Percentiles rank a stretch among this genome's conserved stretches.
These are phyloP conservation scores for Leptinotarsa peninsularis DNA, from an alignment of 2,888 invertebrate species.

Conservation along the genomic window DNA sequence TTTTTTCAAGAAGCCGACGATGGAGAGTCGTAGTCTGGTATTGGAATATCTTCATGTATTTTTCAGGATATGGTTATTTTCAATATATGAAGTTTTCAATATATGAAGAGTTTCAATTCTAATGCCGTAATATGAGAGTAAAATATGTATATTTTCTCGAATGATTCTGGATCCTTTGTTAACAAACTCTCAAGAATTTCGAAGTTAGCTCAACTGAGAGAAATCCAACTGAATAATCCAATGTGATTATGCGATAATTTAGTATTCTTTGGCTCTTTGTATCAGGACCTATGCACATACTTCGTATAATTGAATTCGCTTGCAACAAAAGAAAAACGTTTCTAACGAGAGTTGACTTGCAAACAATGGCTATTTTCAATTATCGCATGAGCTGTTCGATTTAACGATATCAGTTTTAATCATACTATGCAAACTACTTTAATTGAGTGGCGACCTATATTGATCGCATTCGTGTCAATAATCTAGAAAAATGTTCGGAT, in stretches of 20 bases:
- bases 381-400: constrained; percentile 15
- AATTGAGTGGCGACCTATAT: constrained; percentile 19
- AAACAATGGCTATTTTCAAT: constrained; percentile 4
- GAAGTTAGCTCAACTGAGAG: no score
- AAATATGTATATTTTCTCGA: no score
- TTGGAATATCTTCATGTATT: no score
- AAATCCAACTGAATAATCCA: no score
- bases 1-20: no score
- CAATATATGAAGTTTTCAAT: no score
- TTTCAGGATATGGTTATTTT: no score
- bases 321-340: constrained; percentile 12
- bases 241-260: not conserved
- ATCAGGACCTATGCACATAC: not conserved
- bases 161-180: no score
- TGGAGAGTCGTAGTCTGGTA: no score
- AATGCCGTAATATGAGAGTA: no score
- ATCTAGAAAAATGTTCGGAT: not conserved
- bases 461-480: not conserved
- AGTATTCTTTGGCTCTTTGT: not conserved
- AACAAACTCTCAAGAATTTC: no score
- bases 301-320: not conserved
- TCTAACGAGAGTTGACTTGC: not conserved
- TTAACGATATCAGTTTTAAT: constrained; percentile 15
- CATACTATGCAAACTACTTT: constrained; percentile 15
- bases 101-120: no score